These are phyloP conservation scores for Archaeoteleia sp. DNA, from an alignment of 2,888 invertebrate species.

Conservation along the genomic window DNA sequence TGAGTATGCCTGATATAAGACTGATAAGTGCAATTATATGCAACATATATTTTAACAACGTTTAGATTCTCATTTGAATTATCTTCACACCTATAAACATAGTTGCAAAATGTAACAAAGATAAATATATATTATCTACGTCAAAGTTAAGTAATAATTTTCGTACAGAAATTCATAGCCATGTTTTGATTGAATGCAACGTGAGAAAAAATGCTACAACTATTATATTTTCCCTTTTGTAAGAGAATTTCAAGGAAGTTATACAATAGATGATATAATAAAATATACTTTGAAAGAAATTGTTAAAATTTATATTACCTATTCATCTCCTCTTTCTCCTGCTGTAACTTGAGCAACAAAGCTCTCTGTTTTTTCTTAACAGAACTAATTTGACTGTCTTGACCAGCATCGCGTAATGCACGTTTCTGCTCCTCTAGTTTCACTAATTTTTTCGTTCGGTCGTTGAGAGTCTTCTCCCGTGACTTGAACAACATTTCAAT, in stretches of 20 bases:
- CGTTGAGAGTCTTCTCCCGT: conserved; percentile 81
- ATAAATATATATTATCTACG: too few relatives aligned
- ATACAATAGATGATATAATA: too few relatives aligned
- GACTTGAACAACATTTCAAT: conserved; percentile 81
- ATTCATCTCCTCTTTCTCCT: conserved; percentile 82
- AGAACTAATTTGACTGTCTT: conserved; percentile 73
- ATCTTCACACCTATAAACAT: too few relatives aligned
- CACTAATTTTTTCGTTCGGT: conserved; percentile 78
- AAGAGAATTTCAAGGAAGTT: not conserved
- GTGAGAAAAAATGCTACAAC: conserved; percentile 9
- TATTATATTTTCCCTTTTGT: not conserved
- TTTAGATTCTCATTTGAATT: too few relatives aligned
- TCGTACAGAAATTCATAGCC: too few relatives aligned
- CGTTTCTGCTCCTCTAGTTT: conserved; percentile 81
- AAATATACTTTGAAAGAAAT: too few relatives aligned
- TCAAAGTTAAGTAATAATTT: too few relatives aligned
- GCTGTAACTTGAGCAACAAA: conserved; percentile 80
- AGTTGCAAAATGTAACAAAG: too few relatives aligned
- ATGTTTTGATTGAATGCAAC: too few relatives aligned
- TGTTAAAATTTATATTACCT: conserved; percentile 73
- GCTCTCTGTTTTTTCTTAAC: conserved; percentile 83
- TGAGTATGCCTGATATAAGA: too few relatives aligned
- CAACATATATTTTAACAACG: too few relatives aligned
- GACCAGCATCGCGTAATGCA: conserved; percentile 70
- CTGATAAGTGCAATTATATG: too few relatives aligned